Base-by-base conservation (phyloP, 2,797 vertebrate genomes). In the Limnodromus scolopaceus region DNA sequence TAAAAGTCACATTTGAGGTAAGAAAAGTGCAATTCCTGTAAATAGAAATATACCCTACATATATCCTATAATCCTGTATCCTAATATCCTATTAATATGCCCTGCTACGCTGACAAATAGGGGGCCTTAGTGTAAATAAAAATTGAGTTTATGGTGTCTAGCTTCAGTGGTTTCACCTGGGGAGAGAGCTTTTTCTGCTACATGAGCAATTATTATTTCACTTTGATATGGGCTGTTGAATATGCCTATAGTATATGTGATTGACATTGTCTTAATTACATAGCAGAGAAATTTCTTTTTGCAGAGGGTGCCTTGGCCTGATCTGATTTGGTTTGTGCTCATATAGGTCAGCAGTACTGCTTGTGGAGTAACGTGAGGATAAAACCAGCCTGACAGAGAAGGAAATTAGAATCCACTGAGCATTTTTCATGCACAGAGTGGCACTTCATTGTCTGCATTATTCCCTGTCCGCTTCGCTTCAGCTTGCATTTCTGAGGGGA, bases 161-260 rank as follows among this genome's bases (percentile, higher is more conserved):
- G 2, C 27, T 77, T 54, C 22, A 64, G 8, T 3, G 13, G 9
- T 41, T 79, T 83, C 55, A 77, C 24, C 10, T 46, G 18, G 22
- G 4, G 32, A 72, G 23, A 49, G 9, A 68, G 11, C 5, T 83
- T 48, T 58, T 68, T 64, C 38, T 71, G 41, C 45, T 70, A 46
- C 11, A 16, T 3, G 3, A 72, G 38, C 27, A 75, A 3, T 14
- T n/a, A 5, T 12, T n/a, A 25, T 69, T 69, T 65, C n/a, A 9
- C 13, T 72, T 46, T 27, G 64, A 11, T 17, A 4, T 0, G 0
- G 30, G 11, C 4, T 53, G 58, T n/a, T 45, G 43, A 53, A 12
- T 57, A 20, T 28, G 30, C 16, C 3, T 18, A 0, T 3, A n/a
- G 11, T 25, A 6, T 18, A 7, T 17, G 1, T 41, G 38, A 23